Evolutionary conservation across 2,113 vertebrate genomes (phyloP).

Genomic region (Heptranchias perlo): DNA sequence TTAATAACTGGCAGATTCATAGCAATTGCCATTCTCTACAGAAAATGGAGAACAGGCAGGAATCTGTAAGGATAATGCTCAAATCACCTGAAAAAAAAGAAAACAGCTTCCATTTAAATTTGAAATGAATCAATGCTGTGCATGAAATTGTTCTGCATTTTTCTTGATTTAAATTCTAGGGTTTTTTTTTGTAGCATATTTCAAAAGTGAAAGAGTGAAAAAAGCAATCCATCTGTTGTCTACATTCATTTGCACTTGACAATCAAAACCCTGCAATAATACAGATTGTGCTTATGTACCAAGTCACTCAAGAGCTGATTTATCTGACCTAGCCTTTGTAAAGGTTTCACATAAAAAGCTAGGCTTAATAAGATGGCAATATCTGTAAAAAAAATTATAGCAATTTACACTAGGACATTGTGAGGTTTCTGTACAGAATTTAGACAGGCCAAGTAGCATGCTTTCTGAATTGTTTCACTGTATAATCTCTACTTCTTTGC

Average conservation of each 20-base stretch:
- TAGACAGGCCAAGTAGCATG: neutral
- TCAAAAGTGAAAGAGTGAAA: neutral
- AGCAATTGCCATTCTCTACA: neutral
- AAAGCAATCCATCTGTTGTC: neutral
- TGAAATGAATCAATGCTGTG: neutral
- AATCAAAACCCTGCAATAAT: neutral
- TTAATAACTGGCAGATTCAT: neutral
- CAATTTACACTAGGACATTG: neutral
- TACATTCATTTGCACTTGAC: neutral
- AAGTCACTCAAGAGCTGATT: neutral
- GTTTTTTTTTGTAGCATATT: slow-evolving; percentile 6
- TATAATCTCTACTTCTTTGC: slow-evolving; percentile 2
- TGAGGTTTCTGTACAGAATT: neutral
- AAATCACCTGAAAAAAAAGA: neutral
- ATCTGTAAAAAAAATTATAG: too few relatives aligned
- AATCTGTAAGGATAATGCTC: neutral
- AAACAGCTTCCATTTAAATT: neutral
- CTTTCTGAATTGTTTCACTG: neutral
- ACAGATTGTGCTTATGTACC: neutral
- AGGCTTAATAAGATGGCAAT: neutral
- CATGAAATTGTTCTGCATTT: neutral
- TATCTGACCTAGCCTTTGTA: neutral
- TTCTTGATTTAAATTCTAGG: neutral
- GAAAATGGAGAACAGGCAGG: neutral
- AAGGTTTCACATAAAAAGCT: neutral